Evolutionary conservation across 2,797 vertebrate species (phyloP).

Genomic region (Gymnothorax reevesii): DNA sequence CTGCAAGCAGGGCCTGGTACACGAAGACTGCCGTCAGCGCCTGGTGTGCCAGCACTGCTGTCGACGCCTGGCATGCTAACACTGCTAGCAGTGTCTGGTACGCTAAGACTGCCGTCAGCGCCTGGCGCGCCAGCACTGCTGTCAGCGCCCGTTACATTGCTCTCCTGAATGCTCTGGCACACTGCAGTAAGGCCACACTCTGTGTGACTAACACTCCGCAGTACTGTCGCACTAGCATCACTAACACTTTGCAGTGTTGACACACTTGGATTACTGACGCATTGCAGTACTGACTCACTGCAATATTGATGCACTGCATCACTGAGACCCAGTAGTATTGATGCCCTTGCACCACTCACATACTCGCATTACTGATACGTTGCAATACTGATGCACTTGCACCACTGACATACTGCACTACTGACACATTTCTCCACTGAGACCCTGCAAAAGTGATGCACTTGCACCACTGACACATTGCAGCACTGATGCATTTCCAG

Average conservation of each 20-base stretch:
- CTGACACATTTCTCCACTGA: no score
- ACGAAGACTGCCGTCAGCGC: no score
- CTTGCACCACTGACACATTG: not conserved
- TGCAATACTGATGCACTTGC: no score
- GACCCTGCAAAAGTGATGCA: not conserved
- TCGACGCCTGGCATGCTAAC: no score
- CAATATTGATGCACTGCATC: not conserved
- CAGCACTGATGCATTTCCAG: not conserved
- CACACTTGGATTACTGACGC: not conserved
- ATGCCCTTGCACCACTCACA: not conserved
- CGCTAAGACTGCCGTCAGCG: no score
- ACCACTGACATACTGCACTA: no score
- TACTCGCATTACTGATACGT: not conserved
- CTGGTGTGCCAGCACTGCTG: no score
- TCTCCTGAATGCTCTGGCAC: not conserved
- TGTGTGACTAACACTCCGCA: not conserved
- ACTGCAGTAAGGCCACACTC: not conserved
- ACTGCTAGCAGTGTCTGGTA: no score
- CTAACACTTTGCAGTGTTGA: not conserved
- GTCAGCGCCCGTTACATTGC: no score
- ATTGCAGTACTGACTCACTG: not conserved
- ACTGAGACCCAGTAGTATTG: no score
- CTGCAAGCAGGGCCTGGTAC: no score
- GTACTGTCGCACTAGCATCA: not conserved
- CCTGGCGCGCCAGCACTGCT: no score